phyloP scores from a whole-genome alignment of 1,140 invertebrate genomes.

The Drosophila chauvacae region DNA sequence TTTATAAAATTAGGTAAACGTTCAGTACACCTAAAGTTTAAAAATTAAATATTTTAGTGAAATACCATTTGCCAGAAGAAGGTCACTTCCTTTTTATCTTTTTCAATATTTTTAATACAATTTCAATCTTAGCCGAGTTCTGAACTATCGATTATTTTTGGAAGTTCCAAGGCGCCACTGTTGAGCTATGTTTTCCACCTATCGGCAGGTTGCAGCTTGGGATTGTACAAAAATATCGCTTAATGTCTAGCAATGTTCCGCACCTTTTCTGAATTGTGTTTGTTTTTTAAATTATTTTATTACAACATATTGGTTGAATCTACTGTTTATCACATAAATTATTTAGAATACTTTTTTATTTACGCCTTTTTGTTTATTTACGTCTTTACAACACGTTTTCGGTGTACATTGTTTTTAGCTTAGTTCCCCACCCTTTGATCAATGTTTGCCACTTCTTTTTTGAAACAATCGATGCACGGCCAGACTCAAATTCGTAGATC shows the following conservation, averaged over 20 bases:
- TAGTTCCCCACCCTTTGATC: not conserved
- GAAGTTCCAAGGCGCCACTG: not conserved
- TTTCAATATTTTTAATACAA: not conserved
- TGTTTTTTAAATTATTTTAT: not conserved
- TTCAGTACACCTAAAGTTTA: not conserved
- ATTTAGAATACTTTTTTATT: not conserved
- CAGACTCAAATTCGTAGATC: not conserved
- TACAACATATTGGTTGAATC: too few relatives aligned
- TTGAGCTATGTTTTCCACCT: not conserved
- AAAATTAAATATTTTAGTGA: not conserved
- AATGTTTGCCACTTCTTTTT: not conserved
- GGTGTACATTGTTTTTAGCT: not conserved
- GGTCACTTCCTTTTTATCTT: not conserved
- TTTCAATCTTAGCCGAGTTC: not conserved
- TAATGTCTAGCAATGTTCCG: not conserved
- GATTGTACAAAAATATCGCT: not conserved
- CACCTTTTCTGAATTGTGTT: too few relatives aligned
- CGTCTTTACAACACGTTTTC: not conserved
- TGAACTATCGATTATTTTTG: not conserved
- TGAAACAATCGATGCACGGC: not conserved
- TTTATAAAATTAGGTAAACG: not conserved
- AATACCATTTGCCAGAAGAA: not conserved
- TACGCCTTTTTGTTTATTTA: not conserved
- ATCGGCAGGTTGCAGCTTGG: not conserved
- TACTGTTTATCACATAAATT: not conserved